phyloP scores from a whole-genome alignment of 2,113 vertebrate species.

The Heterocephalus glaber region DNA sequence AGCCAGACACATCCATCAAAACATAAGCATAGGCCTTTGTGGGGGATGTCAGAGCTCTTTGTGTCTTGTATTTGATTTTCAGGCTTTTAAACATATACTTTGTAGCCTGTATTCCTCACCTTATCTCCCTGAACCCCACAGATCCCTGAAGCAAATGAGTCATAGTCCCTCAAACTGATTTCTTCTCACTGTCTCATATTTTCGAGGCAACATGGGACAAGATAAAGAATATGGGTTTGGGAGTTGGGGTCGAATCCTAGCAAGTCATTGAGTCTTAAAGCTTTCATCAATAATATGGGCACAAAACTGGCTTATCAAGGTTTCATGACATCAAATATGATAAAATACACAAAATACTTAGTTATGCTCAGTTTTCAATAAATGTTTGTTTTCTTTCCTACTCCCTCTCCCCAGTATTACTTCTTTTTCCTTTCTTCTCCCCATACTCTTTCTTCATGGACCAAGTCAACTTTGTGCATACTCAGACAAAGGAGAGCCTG shows the following conservation, averaged over 20 bases:
- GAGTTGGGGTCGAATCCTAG: background rate
- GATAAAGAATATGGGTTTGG: background rate
- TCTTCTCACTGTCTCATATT: conserved; percentile 16
- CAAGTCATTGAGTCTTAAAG: background rate
- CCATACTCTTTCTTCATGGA: background rate
- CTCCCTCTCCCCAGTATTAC: no score
- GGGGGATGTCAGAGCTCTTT: background rate
- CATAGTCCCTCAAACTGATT: background rate
- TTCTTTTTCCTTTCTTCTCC: background rate
- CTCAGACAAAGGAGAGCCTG: background rate
- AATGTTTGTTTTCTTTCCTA: background rate
- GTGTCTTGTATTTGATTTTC: background rate
- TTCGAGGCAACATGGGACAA: background rate
- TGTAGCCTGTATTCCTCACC: background rate
- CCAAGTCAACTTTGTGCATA: background rate
- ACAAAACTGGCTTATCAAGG: background rate
- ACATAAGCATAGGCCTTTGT: background rate
- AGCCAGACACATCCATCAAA: background rate
- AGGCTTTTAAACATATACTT: background rate
- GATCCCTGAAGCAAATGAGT: background rate
- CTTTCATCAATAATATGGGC: background rate
- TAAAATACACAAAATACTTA: conserved; percentile 18
- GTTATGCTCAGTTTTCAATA: background rate
- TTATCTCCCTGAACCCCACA: background rate
- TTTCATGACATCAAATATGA: conserved; percentile 2